These are phyloP conservation scores for Porites lutea DNA, from an alignment of 64 coral and sea anemone species.

Conservation along the genomic window DNA sequence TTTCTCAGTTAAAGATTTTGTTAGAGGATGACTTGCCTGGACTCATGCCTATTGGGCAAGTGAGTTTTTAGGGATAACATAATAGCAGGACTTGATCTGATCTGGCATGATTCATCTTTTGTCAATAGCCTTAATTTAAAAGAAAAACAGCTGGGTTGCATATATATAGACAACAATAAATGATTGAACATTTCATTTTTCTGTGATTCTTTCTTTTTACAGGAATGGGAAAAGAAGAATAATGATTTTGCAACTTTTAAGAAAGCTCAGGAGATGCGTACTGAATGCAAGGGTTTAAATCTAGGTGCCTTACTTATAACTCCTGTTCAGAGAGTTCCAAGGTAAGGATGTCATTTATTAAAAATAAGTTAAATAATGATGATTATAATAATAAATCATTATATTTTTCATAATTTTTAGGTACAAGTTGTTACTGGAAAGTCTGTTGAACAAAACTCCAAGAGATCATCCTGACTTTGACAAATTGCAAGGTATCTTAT, in stretches of 20 bases:
- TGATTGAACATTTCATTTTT: neutral
- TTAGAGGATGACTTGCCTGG: too few species aligned
- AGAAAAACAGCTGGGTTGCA: too few species aligned
- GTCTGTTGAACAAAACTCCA: conserved; percentile 94
- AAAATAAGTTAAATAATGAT: neutral
- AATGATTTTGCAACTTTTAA: conserved; percentile 84
- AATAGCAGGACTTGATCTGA: too few species aligned
- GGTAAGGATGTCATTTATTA: conserved; percentile 30
- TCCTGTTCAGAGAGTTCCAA: conserved; percentile 95
- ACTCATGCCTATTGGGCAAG: too few species aligned
- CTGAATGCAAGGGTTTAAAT: conserved; percentile 88
- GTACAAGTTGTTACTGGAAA: conserved; percentile 97
- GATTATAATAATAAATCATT: too few species aligned
- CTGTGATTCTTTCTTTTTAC: neutral
- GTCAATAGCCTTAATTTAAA: too few species aligned
- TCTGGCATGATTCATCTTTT: too few species aligned
- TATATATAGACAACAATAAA: too few species aligned
- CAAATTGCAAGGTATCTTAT: conserved; percentile 84
- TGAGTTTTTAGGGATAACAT: too few species aligned
- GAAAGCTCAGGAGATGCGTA: conserved; percentile 75
- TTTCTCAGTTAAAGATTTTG: too few species aligned
- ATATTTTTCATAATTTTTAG: conserved; percentile 40
- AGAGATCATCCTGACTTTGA: conserved; percentile 87
- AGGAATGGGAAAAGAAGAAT: conserved; percentile 98
- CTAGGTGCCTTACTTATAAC: conserved; percentile 88